A percentile compares a stretch with the other conserved stretches of the same genome.
phyloP scores from a whole-genome alignment of 2,113 vertebrate species.

The Hippocampus mohnikei region DNA sequence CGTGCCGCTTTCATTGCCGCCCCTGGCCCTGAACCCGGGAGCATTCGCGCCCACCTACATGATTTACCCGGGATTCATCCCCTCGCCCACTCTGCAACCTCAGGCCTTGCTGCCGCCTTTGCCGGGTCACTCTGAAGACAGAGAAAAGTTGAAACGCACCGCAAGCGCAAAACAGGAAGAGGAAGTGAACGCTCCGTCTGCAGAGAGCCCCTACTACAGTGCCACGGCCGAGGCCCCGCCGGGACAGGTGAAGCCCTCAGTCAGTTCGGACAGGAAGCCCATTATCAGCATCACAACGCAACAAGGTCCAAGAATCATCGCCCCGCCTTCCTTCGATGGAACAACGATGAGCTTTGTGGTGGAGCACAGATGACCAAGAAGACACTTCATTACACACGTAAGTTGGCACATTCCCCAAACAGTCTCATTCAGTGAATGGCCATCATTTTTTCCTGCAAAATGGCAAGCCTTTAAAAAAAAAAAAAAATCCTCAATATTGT shows the following conservation, averaged over 20 bases:
- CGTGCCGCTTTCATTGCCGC: conserved; percentile 62
- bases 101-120: conserved; percentile 42
- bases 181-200: conserved; percentile 39
- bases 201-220: conserved; percentile 79
- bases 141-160: conserved; percentile 35
- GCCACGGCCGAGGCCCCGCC: conserved; percentile 66
- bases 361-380: conserved; percentile 85
- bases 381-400: conserved; percentile 37
- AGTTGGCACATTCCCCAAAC: conserved; percentile 28
- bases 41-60: conserved; percentile 78
- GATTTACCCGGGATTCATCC: conserved; percentile 85
- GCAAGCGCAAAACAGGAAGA: conserved; percentile 18
- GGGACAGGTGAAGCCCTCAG: conserved; percentile 27
- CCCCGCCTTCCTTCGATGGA: conserved; percentile 91
- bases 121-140: conserved; percentile 54
- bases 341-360: conserved; percentile 97
- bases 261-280: conserved; percentile 73
- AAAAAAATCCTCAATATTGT: too few relatives aligned
- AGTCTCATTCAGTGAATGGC: background rate
- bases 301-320: conserved; percentile 87
- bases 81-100: conserved; percentile 70
- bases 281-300: conserved; percentile 90
- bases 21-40: conserved; percentile 59
- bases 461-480: too few relatives aligned
- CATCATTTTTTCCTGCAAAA: background rate